A percentile compares a stretch with the other conserved stretches of the same genome.
Evolutionary conservation across 2,888 invertebrate genomes (phyloP).

Genomic region (Zelleria hepariella): DNA sequence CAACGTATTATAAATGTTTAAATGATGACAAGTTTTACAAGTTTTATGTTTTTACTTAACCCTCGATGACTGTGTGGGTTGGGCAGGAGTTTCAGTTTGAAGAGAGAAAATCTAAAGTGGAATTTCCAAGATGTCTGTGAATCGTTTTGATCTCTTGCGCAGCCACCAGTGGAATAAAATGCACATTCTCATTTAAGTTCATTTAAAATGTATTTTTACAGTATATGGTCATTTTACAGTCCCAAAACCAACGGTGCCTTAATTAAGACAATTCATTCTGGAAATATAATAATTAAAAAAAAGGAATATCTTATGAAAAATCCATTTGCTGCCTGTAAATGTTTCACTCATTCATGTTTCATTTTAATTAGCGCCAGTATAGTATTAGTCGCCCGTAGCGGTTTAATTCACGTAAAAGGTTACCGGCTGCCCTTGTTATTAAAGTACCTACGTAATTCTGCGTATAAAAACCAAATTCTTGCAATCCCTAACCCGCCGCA

Average conservation of each 20-base stretch:
- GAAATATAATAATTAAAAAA: not conserved
- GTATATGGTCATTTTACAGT: conserved; percentile 13
- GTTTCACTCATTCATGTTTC: not conserved
- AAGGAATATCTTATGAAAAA: not conserved
- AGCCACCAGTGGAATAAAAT: conserved; percentile 59
- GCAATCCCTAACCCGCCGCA: no score
- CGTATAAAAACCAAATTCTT: no score
- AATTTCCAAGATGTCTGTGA: conserved; percentile 19
- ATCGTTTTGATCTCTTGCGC: conserved; percentile 62
- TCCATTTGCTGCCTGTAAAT: not conserved
- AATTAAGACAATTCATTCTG: conserved; percentile 17
- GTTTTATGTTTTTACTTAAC: conserved; percentile 4
- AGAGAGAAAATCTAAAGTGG: not conserved
- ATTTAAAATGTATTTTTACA: not conserved
- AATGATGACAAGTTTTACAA: no score
- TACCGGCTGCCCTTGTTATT: no score
- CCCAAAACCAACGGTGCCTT: conserved; percentile 62
- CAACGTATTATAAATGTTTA: no score
- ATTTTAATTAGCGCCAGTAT: conserved; percentile 18
- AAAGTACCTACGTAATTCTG: no score
- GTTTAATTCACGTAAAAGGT: no score
- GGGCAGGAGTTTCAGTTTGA: not conserved
- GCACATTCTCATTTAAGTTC: conserved; percentile 7
- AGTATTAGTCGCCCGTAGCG: no score
- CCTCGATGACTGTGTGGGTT: not conserved